Evolutionary conservation across 2,888 invertebrate species (phyloP), one percentile per base, ranked within the genome.

Genomic region (Antitype chi): DNA sequence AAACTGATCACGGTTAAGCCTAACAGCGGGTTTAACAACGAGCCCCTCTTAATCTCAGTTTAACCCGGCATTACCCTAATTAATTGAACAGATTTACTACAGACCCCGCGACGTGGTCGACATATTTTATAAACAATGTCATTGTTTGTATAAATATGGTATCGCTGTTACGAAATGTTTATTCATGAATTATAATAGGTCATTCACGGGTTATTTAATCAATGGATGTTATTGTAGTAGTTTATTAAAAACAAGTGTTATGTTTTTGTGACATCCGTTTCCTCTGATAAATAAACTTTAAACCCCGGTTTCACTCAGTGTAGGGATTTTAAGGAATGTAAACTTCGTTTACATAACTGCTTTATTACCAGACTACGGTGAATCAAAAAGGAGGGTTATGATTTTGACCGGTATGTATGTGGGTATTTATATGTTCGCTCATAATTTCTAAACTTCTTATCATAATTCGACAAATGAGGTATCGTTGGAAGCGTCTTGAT

Each of bases 61-160:
- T 70, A 83, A 85, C 67, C 81, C 67, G 23, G 74, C 84, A 67
- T 88, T 87, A 83, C 85, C 84, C 78, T 83, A 89, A 88, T 89
- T 87, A 88, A 87, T 85, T 85, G 84, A 72, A 69, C 52, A 73
- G 85, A 87, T 81, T 83, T 81, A 81, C 47, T 84, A 66, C 67
- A 20, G 68, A 64, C 57, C 74, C 76, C 67, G 68, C 15, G 43
- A 70, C 70, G 70, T 71, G 70, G 38, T 43, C 1, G 49, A 70
- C 62, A 80, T 74, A 60, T 60, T 83, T 77, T 85, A 57, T 49
- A 57, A 80, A 57, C 43, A 70, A 63, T 28, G 32, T 62, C 32
- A 38, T 55, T 72, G 60, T 68, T 83, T 66, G 38, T 4, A 64
- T 71, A 70, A 80, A 57, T 60, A 68, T 70, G 43, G 15, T 11